These are phyloP conservation scores for Holotrichia oblita DNA, from an alignment of 1,140 invertebrate species.

Conservation along the genomic window DNA sequence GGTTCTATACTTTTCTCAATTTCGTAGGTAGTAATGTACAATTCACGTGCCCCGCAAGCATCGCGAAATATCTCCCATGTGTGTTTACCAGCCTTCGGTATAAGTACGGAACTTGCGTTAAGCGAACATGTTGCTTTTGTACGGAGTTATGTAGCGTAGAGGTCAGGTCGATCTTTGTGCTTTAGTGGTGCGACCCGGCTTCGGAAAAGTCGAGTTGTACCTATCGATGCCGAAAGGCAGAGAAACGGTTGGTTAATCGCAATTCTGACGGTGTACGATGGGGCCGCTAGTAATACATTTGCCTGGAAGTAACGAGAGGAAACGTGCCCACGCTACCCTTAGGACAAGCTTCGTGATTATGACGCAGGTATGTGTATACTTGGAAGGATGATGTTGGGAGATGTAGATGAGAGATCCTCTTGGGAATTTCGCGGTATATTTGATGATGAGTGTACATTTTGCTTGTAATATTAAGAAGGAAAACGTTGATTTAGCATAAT, in stretches of 20 bases:
- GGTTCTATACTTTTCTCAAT: neutral
- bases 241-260: neutral
- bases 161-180: constrained; percentile 5
- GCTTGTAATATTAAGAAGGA: no score
- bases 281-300: neutral
- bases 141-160: neutral
- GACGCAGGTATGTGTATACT: no score
- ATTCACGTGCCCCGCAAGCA: neutral
- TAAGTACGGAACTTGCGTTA: neutral
- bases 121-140: neutral
- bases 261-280: no score
- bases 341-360: neutral
- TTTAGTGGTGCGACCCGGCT: neutral
- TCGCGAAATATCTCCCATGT: constrained; percentile 6
- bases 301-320: neutral
- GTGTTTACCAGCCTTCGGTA: neutral
- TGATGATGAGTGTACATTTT: no score
- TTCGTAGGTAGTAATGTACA: neutral
- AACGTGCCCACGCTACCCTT: neutral
- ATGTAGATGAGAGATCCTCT: no score
- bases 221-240: neutral
- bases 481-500: no score
- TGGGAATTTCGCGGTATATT: no score
- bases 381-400: no score
- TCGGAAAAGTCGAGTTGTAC: neutral